Evolutionary conservation across 2,113 vertebrate species (phyloP), one percentile per base, ranked within the genome.

Genomic region (Antennarius striatus): DNA sequence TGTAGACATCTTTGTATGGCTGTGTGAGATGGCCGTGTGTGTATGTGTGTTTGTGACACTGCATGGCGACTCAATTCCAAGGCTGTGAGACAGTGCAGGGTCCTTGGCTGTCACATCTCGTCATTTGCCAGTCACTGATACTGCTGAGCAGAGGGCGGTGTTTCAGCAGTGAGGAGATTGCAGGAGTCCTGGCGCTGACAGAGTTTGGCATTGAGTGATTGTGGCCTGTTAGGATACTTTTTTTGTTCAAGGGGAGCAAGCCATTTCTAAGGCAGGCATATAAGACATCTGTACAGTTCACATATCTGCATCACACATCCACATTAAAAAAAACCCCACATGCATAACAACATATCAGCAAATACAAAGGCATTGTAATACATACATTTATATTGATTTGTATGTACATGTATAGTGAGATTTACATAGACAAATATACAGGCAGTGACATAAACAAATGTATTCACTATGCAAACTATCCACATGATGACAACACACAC

Each of bases 21-120:
- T 67, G 46, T 11, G 56, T 10, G 14, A 28, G 56, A 14, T 47
- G 45, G 75, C 61, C 32, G 42, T 62, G 32, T 67, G 66, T 48
- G 69, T 36, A 29, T 58, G 43, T 68, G 68, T 49, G 70, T 43
- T 16, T 57, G 32, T 30, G 58, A 12, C 8, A 12, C 12, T 83
- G 77, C 72, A 80, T 82, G 60, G 69, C 81, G 81, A 83, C 75
- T 88, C 68, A 71, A 68, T 81, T 80, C 61, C 64, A 78, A 73
- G 73, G 63, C 81, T 82, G 80, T 68, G 57, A 77, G 57, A 63
- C 77, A 80, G 82, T 61, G 47, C 65, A 32, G 71, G 51, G 78
- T 85, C 82, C 81, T 86, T 86, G 80, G 60, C 79, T 89, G 85
- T 90, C 90, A 85, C 86, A 78, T 90, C 72, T 81, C 74, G 88